phyloP scores from a whole-genome alignment of 2,113 vertebrate genomes.

The Sphyrna mokarran region DNA sequence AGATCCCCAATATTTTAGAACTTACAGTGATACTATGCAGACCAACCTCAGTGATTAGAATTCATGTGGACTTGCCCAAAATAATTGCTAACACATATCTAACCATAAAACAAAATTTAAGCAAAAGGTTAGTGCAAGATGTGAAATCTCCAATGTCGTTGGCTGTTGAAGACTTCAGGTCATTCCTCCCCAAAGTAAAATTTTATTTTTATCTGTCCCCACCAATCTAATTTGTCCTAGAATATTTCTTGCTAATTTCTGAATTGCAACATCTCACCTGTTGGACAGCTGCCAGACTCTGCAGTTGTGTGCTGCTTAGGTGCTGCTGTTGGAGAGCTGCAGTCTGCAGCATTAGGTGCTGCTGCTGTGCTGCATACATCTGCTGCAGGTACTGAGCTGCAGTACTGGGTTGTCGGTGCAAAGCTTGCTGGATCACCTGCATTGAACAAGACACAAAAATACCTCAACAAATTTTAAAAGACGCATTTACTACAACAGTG shows the following conservation, averaged over 20 bases:
- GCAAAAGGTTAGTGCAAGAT: not conserved
- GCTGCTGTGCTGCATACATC: conserved; percentile 90
- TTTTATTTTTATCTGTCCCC: not conserved
- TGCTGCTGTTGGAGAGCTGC: conserved; percentile 80
- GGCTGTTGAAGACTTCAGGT: not conserved
- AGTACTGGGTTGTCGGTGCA: conserved; percentile 82
- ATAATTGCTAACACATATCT: not conserved
- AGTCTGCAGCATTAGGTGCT: conserved; percentile 87
- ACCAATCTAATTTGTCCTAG: not conserved
- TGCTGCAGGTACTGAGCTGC: conserved; percentile 91
- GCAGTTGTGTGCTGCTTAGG: conserved; percentile 72
- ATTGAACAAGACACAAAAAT: not conserved
- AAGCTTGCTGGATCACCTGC: conserved; percentile 85
- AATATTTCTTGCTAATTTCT: not conserved
- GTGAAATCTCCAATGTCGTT: not conserved
- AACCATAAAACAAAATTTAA: not conserved
- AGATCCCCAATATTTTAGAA: not conserved
- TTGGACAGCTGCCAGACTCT: conserved; percentile 74
- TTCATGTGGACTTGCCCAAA: not conserved
- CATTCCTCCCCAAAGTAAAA: not conserved
- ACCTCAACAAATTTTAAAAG: not conserved
- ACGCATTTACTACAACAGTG: not conserved
- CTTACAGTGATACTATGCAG: not conserved
- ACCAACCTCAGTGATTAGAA: not conserved
- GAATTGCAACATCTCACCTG: conserved; percentile 59